Evolutionary conservation across 2,113 vertebrate species (phyloP), one percentile per base, ranked within the genome.

Genomic region (Tupaia chinensis): DNA sequence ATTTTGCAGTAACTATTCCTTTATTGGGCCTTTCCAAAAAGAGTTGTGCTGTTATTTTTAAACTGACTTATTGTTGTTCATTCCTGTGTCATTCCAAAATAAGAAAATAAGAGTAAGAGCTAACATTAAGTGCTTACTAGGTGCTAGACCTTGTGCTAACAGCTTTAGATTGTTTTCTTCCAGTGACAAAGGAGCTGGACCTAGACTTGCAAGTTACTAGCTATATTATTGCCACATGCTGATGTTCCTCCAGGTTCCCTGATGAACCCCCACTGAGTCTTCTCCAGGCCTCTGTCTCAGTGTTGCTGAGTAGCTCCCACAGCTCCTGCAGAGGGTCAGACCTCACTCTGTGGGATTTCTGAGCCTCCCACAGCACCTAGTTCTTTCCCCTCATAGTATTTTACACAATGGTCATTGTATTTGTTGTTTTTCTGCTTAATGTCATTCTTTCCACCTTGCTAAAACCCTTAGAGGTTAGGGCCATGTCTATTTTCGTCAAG

Each of bases 11-110:
- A 66, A 32, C 78, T 78, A 25, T 89, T 80, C 20, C 11, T 87
- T 89, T 92, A 58, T 54, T 73, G 53, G 87, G 14, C 29, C 22
- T 78, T 91, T 81, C 70, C 29, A 85, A 95, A 93, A 87, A 77
- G 27, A 89, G 5, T 44, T 68, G 25, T 65, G 16, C 16, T 93
- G 81, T 44, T 93, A 20, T 63, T 89, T 79, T 91, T 93, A 82
- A 84, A 86, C 10, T 79, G 74, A 32, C 9, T 94, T 58, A 9
- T 85, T 81, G 86, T 70, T 4, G 7, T 16, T 85, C 27, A 91
- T 93, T 89, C 72, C 25, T 5, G 63, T 89, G 65, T 1, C 74
- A 80, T 73, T 87, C 19, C 27, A 63, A 68, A 63, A 34, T 58
- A 58, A 63, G n/a, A 34, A 23, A 68, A 44, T n/a, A 16, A 16